Percentiles rank a stretch among this genome's conserved stretches.
Evolutionary conservation across 1,140 invertebrate species (phyloP).

Genomic region (Samia ricini): DNA sequence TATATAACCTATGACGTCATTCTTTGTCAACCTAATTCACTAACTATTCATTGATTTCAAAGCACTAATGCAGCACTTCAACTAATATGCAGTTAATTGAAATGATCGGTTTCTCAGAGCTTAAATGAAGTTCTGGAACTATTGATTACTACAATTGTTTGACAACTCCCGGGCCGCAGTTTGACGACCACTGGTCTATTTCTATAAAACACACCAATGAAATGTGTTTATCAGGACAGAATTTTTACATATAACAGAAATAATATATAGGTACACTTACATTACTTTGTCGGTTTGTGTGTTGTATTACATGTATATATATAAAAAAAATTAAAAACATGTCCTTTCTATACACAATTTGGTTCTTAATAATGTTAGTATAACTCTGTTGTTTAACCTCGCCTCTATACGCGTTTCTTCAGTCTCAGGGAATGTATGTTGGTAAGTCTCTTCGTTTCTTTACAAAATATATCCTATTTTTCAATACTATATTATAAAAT

Average conservation of each 20-base stretch:
- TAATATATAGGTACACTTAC: conserved; percentile 33
- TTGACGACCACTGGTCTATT: too few species aligned
- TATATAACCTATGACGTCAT: too few species aligned
- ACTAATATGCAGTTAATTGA: too few species aligned
- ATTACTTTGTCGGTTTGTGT: conserved; percentile 44
- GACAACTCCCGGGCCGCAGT: too few species aligned
- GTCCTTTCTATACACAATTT: conserved; percentile 19
- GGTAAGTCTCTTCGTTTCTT: conserved; percentile 75
- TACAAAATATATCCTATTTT: conserved; percentile 53
- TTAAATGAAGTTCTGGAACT: too few species aligned
- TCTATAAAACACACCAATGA: neutral
- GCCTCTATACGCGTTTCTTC: conserved; percentile 52
- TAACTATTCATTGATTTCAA: too few species aligned
- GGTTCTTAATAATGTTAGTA: conserved; percentile 36
- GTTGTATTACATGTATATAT: conserved; percentile 50
- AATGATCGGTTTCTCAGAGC: too few species aligned
- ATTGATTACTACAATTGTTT: too few species aligned
- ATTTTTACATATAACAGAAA: conserved; percentile 37
- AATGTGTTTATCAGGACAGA: conserved; percentile 37
- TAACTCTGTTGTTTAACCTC: conserved; percentile 64
- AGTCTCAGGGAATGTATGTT: conserved; percentile 75
- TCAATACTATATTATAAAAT: conserved; percentile 35
- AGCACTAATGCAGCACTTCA: too few species aligned
- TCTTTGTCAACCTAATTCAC: too few species aligned
- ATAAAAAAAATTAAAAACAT: neutral